Percentiles rank a stretch among this genome's conserved stretches.
phyloP scores from a whole-genome alignment of 2,797 vertebrate species.

The Rhincodon typus region DNA sequence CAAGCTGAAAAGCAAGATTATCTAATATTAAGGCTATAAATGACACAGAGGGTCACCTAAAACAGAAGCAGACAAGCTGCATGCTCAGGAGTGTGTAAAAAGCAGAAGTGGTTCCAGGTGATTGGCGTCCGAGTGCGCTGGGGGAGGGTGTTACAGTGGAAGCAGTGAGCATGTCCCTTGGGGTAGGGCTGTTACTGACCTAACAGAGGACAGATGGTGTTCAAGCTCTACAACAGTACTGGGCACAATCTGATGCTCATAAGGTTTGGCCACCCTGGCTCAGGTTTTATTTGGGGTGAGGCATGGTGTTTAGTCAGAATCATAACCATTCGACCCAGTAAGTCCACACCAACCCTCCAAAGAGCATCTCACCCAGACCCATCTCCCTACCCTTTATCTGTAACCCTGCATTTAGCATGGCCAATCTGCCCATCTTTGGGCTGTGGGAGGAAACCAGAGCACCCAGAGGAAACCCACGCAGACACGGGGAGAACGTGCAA shows the following conservation, averaged over 20 bases:
- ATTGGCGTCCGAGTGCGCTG: not conserved
- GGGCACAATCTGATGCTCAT: not conserved
- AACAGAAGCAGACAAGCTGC: constrained; percentile 9
- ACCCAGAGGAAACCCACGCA: too few species aligned
- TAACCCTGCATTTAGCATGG: too few species aligned
- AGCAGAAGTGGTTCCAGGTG: not conserved
- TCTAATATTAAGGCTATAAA: not conserved
- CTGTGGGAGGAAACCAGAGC: too few species aligned
- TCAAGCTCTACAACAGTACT: not conserved
- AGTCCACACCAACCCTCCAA: too few species aligned
- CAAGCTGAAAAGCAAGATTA: not conserved
- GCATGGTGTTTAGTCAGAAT: too few species aligned
- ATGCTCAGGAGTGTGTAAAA: constrained; percentile 5
- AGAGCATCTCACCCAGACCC: too few species aligned
- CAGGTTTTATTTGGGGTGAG: too few species aligned
- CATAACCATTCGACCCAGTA: too few species aligned
- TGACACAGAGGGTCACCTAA: not conserved
- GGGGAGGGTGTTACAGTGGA: not conserved
- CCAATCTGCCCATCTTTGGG: too few species aligned
- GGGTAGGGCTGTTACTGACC: not conserved
- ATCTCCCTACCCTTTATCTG: too few species aligned
- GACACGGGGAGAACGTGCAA: too few species aligned
- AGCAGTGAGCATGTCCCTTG: not conserved
- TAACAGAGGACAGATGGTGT: not conserved
- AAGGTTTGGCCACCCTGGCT: too few species aligned